A percentile compares a stretch with the other conserved stretches of the same genome.
These are phyloP conservation scores for Penaeus vannamei DNA, from an alignment of 1,140 invertebrate genomes.

Conservation along the genomic window DNA sequence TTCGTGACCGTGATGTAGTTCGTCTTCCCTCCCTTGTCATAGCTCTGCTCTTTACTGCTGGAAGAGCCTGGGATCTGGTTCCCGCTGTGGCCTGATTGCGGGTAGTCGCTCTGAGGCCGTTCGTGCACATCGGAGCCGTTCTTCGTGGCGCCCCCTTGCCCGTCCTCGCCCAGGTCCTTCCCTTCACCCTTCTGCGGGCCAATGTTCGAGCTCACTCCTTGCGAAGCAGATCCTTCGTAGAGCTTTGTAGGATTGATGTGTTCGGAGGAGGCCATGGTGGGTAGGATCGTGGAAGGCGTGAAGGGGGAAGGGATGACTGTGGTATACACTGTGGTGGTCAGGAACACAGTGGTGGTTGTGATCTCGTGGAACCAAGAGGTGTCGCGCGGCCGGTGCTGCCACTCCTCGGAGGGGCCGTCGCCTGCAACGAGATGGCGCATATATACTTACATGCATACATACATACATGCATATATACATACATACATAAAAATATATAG, in stretches of 20 bases:
- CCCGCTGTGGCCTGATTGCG: background rate
- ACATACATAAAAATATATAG: no score
- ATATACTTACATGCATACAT: background rate
- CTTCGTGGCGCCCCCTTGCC: background rate
- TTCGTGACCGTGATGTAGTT: constrained; percentile 44
- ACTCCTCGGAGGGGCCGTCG: constrained; percentile 54
- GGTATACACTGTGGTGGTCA: constrained; percentile 55
- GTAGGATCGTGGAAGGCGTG: constrained; percentile 30
- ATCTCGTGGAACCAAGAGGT: constrained; percentile 50
- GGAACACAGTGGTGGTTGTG: constrained; percentile 48
- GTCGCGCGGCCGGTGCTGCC: constrained; percentile 54
- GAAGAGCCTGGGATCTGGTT: background rate
- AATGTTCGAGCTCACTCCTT: background rate
- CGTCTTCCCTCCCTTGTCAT: background rate
- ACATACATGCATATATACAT: background rate
- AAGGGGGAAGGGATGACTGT: constrained; percentile 40
- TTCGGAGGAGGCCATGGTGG: background rate
- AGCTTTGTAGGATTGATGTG: background rate
- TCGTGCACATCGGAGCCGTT: background rate
- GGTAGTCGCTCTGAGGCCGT: constrained; percentile 40
- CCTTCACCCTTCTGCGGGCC: constrained; percentile 16
- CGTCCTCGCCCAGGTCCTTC: constrained; percentile 27
- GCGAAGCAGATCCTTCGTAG: no score
- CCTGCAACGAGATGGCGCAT: constrained; percentile 18
- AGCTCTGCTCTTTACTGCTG: background rate